Evolutionary conservation across 2,888 invertebrate species (phyloP).

Genomic region (Nephrotoma guestfalica): DNA sequence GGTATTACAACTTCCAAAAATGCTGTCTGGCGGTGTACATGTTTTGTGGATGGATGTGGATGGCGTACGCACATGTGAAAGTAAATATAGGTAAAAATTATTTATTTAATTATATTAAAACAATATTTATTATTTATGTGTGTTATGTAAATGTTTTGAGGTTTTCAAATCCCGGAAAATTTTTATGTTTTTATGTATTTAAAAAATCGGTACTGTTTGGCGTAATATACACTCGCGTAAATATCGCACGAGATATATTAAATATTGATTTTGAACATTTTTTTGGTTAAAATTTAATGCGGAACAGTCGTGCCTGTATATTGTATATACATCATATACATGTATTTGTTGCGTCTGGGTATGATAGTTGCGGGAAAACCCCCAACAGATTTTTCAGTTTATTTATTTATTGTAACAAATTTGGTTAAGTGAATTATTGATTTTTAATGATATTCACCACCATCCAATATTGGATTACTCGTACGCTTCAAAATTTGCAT

Average conservation of each 20-base stretch:
- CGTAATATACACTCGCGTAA: background rate
- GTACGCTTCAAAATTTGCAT: no score
- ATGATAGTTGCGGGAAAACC: background rate
- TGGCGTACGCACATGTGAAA: no score
- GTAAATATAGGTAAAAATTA: background rate
- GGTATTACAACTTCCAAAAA: constrained; percentile 83
- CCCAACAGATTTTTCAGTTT: background rate
- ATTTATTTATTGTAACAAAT: background rate
- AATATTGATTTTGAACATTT: background rate
- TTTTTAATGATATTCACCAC: background rate
- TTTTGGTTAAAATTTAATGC: background rate
- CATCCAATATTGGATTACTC: no score
- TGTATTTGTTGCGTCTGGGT: background rate
- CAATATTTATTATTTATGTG: background rate
- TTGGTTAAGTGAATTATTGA: background rate
- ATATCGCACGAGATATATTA: background rate
- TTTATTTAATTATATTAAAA: background rate
- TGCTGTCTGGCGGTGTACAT: constrained; percentile 46
- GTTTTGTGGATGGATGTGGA: background rate
- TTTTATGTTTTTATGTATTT: background rate
- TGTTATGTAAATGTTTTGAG: background rate
- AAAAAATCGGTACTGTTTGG: background rate
- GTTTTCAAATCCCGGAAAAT: background rate
- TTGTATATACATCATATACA: background rate
- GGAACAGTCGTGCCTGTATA: background rate